Percentiles rank a stretch among this genome's conserved stretches.
Evolutionary conservation across 1,140 invertebrate species (phyloP).

Genomic region (Drosophila busckii): DNA sequence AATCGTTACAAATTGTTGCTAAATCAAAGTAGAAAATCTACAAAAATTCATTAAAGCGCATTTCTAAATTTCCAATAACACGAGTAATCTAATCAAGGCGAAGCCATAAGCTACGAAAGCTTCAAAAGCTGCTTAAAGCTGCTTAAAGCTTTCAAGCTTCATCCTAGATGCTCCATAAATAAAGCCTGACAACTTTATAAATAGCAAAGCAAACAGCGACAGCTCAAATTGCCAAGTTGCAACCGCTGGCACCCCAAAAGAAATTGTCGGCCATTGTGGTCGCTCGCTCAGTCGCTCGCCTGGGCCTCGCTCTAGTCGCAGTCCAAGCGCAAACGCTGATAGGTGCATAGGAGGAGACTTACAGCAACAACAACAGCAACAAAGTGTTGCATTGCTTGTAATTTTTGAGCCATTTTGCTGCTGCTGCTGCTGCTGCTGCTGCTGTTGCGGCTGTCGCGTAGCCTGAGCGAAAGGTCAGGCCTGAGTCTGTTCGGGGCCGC

Average conservation of each 20-base stretch:
- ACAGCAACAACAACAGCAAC: background rate
- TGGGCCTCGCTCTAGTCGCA: background rate
- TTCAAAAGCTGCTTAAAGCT: no score
- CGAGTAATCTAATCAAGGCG: no score
- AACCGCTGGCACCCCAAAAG: constrained; percentile 2
- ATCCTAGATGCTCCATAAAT: no score
- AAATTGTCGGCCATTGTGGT: constrained; percentile 28
- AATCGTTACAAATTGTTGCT: no score
- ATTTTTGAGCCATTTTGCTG: constrained; percentile 35
- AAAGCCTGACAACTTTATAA: no score
- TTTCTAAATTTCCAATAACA: no score
- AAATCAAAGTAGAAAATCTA: no score
- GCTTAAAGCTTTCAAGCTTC: no score
- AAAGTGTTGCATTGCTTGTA: constrained; percentile 48
- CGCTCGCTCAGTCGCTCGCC: constrained; percentile 30
- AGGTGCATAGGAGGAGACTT: constrained; percentile 21
- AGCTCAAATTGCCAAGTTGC: no score
- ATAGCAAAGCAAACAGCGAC: no score
- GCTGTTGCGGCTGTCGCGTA: constrained; percentile 36
- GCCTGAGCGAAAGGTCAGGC: constrained; percentile 67
- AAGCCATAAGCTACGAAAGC: no score
- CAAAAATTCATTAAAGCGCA: no score
- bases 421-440: constrained; percentile 14
- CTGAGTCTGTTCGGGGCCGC: constrained; percentile 20
- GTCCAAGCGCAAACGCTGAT: constrained; percentile 16